Conservation (phyloP, 2,113 vertebrate species). For the Lasiurus borealis region DNA sequence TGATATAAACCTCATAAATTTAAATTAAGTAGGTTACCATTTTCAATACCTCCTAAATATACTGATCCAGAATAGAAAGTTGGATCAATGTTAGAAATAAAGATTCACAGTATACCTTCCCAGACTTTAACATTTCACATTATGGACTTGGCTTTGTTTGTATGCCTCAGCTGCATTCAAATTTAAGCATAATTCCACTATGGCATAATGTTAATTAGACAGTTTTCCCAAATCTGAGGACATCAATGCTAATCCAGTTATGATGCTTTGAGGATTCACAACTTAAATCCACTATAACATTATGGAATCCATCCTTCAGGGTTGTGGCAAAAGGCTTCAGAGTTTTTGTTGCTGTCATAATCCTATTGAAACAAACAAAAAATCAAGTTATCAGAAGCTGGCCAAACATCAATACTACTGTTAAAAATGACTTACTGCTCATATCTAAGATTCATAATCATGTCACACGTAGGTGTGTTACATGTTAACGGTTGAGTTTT, state of each 20-base stretch:
- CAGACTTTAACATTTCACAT: constrained; percentile 64
- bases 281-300: constrained; percentile 56
- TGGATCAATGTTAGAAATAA: constrained; percentile 53
- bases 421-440: constrained; percentile 19
- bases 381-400: constrained; percentile 25
- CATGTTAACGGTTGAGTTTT: constrained; percentile 35
- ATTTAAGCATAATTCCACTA: constrained; percentile 52
- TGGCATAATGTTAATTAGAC: constrained; percentile 32
- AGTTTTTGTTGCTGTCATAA: constrained; percentile 50
- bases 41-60: constrained; percentile 49
- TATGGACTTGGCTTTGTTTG: constrained; percentile 59
- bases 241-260: constrained; percentile 65
- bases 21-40: constrained; percentile 65
- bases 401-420: not conserved
- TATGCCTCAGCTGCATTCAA: constrained; percentile 63
- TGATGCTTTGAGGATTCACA: constrained; percentile 71
- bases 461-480: not conserved
- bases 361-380: constrained; percentile 69
- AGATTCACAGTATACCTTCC: constrained; percentile 72
- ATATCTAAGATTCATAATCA: constrained; percentile 10
- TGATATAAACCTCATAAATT: constrained; percentile 54
- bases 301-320: constrained; percentile 54
- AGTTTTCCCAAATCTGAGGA: not conserved
- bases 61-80: constrained; percentile 64
- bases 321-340: constrained; percentile 59